Evolutionary conservation across 2,888 invertebrate genomes (phyloP).

Genomic region (Meta bourneti): DNA sequence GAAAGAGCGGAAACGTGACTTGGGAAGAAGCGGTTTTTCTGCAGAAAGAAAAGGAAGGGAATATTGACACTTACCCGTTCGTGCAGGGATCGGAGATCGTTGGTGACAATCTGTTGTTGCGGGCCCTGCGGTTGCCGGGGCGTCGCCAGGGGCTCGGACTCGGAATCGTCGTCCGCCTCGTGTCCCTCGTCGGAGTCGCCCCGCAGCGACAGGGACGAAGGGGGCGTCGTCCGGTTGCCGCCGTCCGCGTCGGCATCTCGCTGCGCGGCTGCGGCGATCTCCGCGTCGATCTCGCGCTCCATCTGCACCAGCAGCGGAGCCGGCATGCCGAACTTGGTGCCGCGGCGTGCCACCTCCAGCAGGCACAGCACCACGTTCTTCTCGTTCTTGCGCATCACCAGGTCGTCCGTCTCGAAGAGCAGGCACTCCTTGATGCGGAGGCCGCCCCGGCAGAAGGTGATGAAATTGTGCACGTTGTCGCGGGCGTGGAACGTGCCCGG

Average conservation of each 20-base stretch:
- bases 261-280: slow-evolving; percentile 83
- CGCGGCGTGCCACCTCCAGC: slow-evolving; percentile 94
- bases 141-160: slow-evolving; percentile 50
- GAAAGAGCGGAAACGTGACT: background rate
- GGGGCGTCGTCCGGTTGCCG: slow-evolving; percentile 43
- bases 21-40: background rate
- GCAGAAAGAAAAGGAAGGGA: background rate
- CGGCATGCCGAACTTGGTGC: slow-evolving; percentile 91
- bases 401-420: slow-evolving; percentile 96
- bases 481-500: slow-evolving; percentile 84
- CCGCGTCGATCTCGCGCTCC: slow-evolving; percentile 95
- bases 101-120: slow-evolving; percentile 93
- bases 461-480: slow-evolving; percentile 98
- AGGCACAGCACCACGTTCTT: slow-evolving; percentile 96
- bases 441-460: slow-evolving; percentile 90
- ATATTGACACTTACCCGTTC: slow-evolving; percentile 88
- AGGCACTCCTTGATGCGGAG: slow-evolving; percentile 93
- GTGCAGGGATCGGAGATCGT: slow-evolving; percentile 95
- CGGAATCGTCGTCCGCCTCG: slow-evolving; percentile 84
- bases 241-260: background rate
- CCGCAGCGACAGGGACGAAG: slow-evolving; percentile 64
- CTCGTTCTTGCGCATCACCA: slow-evolving; percentile 96
- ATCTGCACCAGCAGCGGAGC: slow-evolving; percentile 94
- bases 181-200: slow-evolving; percentile 78
- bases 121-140: slow-evolving; percentile 81